A percentile compares a stretch with the other conserved stretches of the same genome.
Conservation (phyloP, 1,140 invertebrate genomes). For the Condylostylus longicornis region DNA sequence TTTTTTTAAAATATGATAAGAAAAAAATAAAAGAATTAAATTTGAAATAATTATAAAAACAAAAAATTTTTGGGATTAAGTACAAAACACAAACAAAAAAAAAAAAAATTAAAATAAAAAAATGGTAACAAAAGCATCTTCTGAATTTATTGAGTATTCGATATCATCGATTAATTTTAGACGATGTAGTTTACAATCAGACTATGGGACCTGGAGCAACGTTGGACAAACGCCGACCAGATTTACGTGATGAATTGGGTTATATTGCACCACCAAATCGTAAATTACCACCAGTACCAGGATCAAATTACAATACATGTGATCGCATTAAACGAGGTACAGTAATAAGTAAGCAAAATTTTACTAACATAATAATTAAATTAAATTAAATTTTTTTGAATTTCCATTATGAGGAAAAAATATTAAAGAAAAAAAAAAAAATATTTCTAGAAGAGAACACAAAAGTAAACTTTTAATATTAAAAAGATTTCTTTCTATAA, state of each 20-base stretch:
- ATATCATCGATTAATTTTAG: constrained; percentile 40
- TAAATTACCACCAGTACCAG: constrained; percentile 77
- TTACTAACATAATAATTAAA: constrained; percentile 31
- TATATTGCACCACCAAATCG: constrained; percentile 85
- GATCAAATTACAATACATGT: constrained; percentile 84
- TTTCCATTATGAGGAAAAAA: too few species aligned
- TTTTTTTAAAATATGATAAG: background rate
- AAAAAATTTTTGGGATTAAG: background rate
- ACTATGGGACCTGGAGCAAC: constrained; percentile 56
- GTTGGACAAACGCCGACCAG: constrained; percentile 67
- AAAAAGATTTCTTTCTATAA: too few species aligned
- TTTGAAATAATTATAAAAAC: too few species aligned
- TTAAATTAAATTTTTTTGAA: constrained; percentile 15
- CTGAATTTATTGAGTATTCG: constrained; percentile 28
- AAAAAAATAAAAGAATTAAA: too few species aligned
- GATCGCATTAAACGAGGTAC: constrained; percentile 85
- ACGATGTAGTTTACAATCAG: constrained; percentile 80
- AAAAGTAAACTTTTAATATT: too few species aligned
- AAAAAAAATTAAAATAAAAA: constrained; percentile 5
- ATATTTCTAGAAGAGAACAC: too few species aligned
- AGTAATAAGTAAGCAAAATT: constrained; percentile 64
- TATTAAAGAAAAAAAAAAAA: too few species aligned
- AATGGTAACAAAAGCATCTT: constrained; percentile 31
- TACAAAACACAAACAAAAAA: constrained; percentile 4
- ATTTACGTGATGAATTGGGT: constrained; percentile 72